phyloP scores from a whole-genome alignment of 2,888 invertebrate genomes.

The Aphodius granarius region DNA sequence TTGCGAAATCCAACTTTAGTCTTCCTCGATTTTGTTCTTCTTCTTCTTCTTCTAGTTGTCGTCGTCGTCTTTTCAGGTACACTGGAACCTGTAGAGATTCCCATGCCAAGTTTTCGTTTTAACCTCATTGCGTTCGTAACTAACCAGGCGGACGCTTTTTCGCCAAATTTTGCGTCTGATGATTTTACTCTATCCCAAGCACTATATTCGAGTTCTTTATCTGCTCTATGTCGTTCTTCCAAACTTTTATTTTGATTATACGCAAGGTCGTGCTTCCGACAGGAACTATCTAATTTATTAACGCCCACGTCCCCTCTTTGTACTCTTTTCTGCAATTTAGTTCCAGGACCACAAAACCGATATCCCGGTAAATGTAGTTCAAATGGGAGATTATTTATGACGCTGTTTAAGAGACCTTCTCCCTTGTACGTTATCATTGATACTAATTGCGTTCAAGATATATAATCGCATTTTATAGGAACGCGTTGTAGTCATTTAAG shows the following conservation, averaged over 20 bases:
- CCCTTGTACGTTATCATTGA: too few species aligned
- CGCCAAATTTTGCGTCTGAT: slow-evolving; percentile 19
- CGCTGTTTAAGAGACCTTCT: too few species aligned
- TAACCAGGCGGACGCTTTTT: slow-evolving; percentile 16
- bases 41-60: background rate
- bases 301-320: slow-evolving; percentile 12
- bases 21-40: too few species aligned
- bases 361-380: slow-evolving; percentile 19
- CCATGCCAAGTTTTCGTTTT: slow-evolving; percentile 29
- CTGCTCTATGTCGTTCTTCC: slow-evolving; percentile 17
- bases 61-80: too few species aligned
- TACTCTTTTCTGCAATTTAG: slow-evolving; percentile 14
- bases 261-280: slow-evolving; percentile 18
- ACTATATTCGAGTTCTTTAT: slow-evolving; percentile 16
- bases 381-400: slow-evolving; percentile 21
- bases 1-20: too few species aligned
- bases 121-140: slow-evolving; percentile 22
- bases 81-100: slow-evolving; percentile 2
- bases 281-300: slow-evolving; percentile 12
- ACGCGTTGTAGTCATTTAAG: too few species aligned
- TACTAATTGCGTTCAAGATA: too few species aligned
- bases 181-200: slow-evolving; percentile 21
- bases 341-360: slow-evolving; percentile 17
- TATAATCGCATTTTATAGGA: too few species aligned
- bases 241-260: background rate